phyloP scores from a whole-genome alignment of 2,113 vertebrate species.

The Neolamprologus sp. region DNA sequence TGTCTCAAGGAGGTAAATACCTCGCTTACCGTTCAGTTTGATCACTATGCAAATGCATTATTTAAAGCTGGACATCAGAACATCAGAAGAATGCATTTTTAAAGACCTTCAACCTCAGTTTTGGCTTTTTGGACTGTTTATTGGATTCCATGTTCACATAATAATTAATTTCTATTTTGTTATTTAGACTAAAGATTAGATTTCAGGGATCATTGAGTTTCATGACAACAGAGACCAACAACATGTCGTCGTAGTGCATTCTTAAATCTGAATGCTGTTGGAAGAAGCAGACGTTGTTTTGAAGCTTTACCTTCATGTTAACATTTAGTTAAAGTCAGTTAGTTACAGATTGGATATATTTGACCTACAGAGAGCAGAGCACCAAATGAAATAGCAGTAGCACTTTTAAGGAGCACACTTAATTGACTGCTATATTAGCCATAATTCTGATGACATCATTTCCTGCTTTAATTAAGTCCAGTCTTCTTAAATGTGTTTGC shows the following conservation, averaged over 20 bases:
- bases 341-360: not conserved
- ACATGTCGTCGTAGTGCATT: accelerated
- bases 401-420: not conserved
- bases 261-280: not conserved
- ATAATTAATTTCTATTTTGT: not conserved
- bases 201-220: not conserved
- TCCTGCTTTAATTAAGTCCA: not conserved
- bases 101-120: not conserved
- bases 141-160: not conserved
- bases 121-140: not conserved
- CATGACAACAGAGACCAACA: not conserved
- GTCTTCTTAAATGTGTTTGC: not conserved
- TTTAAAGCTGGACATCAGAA: not conserved
- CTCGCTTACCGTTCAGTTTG: not conserved
- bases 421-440: not conserved
- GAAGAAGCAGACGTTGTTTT: not conserved
- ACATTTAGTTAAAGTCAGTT: not conserved
- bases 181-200: not conserved
- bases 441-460: not conserved
- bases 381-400: not conserved
- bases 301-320: not conserved
- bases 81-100: too few species aligned
- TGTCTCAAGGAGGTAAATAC: slow-evolving; percentile 91
- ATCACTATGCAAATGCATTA: accelerated
- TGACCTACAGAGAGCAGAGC: not conserved